Percentiles rank a stretch among this genome's conserved stretches.
phyloP scores from a whole-genome alignment of 2,888 invertebrate species.

The Protodeltote pygarga region DNA sequence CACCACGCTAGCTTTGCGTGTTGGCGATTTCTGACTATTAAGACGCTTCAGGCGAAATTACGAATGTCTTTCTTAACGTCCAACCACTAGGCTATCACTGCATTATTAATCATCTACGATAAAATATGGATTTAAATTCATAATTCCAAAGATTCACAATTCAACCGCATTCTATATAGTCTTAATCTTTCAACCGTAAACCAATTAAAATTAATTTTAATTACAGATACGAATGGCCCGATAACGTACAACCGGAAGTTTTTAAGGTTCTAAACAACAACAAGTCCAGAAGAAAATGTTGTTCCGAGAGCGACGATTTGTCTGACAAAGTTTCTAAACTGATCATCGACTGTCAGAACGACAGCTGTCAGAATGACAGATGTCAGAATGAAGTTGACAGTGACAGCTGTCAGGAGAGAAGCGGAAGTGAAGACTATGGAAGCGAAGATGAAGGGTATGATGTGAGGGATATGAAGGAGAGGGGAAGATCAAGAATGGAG shows the following conservation, averaged over 20 bases:
- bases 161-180: no score
- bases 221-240: constrained; percentile 93
- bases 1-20: no score
- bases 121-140: no score
- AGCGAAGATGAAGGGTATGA: constrained; percentile 59
- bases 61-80: no score
- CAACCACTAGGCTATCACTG: no score
- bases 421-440: constrained; percentile 27
- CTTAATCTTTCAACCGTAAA: no score
- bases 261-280: constrained; percentile 68
- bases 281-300: constrained; percentile 57
- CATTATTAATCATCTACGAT: no score
- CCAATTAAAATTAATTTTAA: constrained; percentile 14
- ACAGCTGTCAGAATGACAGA: constrained; percentile 29
- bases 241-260: constrained; percentile 74
- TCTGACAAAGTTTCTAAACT: constrained; percentile 21
- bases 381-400: constrained; percentile 17
- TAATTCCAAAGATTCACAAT: no score
- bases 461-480: constrained; percentile 88
- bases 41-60: no score
- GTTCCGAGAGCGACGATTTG: constrained; percentile 58
- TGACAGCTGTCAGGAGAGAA: constrained; percentile 44
- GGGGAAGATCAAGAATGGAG: constrained; percentile 88
- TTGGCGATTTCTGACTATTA: no score
- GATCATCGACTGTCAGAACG: constrained; percentile 29